These are phyloP conservation scores for Noctilio leporinus DNA, from an alignment of 2,113 vertebrate genomes.

Conservation along the genomic window DNA sequence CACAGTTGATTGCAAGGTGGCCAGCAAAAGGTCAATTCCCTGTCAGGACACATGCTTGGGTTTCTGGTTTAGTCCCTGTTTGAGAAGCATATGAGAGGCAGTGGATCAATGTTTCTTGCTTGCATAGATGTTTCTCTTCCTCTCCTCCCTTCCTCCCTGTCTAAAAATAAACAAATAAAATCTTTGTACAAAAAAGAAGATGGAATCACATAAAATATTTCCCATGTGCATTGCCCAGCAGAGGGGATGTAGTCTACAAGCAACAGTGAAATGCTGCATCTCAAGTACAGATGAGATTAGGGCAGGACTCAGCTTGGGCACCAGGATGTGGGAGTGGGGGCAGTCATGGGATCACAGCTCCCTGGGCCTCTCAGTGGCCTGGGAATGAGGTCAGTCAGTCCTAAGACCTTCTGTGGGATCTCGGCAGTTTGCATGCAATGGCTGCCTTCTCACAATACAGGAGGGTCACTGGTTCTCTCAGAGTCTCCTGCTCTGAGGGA, in stretches of 20 bases:
- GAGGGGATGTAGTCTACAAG: background rate
- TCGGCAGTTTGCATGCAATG: background rate
- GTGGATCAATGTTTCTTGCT: too few species aligned
- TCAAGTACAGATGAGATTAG: background rate
- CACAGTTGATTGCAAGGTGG: too few species aligned
- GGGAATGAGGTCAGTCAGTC: background rate
- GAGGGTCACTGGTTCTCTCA: background rate
- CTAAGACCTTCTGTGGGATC: too few species aligned
- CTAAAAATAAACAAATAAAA: too few species aligned
- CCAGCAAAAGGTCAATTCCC: too few species aligned
- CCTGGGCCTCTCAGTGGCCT: background rate
- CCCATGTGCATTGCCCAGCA: background rate
- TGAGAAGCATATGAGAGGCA: too few species aligned
- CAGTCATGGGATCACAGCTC: background rate
- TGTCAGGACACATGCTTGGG: too few species aligned
- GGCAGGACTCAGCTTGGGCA: accelerated
- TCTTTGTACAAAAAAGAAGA: background rate
- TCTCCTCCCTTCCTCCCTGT: too few species aligned
- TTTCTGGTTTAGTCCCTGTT: too few species aligned
- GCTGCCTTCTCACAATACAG: background rate
- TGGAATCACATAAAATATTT: background rate
- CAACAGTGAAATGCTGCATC: background rate
- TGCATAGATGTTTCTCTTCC: too few species aligned
- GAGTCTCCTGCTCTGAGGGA: background rate
- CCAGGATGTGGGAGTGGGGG: too few species aligned